phyloP scores from a whole-genome alignment of 2,888 invertebrate species.

The Spisula subtruncata region DNA sequence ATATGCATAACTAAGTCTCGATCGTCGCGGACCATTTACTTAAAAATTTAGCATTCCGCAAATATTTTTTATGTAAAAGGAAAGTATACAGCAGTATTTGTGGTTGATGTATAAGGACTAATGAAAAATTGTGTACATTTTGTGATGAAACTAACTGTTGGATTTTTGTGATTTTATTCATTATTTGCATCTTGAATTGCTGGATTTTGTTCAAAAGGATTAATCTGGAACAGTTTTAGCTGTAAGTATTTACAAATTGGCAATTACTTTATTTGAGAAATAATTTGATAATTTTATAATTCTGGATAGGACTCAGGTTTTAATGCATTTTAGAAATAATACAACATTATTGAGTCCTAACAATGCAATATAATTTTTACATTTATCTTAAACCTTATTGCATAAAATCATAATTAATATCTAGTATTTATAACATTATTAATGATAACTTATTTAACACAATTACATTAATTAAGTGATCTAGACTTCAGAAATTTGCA shows the following conservation, averaged over 20 bases:
- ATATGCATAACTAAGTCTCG: constrained; percentile 15
- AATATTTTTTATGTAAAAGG: constrained; percentile 23
- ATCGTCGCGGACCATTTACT: not conserved
- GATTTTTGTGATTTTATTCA: not conserved
- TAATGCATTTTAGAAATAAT: no score
- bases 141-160: not conserved
- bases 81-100: not conserved
- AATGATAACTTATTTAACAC: no score
- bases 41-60: constrained; percentile 14
- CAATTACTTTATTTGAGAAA: not conserved
- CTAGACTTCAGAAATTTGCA: no score
- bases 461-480: no score
- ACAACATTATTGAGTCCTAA: no score
- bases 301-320: no score
- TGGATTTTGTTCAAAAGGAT: constrained; percentile 7
- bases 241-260: not conserved
- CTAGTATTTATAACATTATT: no score
- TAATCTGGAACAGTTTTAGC: not conserved
- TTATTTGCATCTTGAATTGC: not conserved
- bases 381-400: no score
- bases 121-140: not conserved
- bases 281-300: no score
- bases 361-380: no score
- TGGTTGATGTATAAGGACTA: not conserved
- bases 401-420: no score